Base-by-base conservation (phyloP, 2,113 vertebrate genomes). In the Macaca fascicularis region DNA sequence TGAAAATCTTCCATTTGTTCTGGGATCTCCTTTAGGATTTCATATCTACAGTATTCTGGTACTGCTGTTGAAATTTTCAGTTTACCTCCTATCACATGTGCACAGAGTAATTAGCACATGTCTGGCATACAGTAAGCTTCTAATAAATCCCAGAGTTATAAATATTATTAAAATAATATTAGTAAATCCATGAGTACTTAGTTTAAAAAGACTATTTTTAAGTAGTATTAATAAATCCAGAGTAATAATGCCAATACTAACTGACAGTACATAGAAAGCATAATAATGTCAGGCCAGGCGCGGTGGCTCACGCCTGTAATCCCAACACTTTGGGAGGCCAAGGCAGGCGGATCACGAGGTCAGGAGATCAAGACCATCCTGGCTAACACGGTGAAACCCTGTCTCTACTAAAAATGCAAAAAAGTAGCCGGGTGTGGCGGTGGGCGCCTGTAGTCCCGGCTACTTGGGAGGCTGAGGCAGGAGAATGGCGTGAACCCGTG, bases 391-490 rank as follows among this genome's bases (percentile, higher is more conserved):
- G 48, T 50, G 13, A 50, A 50, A 14, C 48, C 48, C 48, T 13
- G 0, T 50, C 48, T 50, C 48, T 50, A 50, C 48, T 50, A 50
- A 50, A 50, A 50, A 50, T 14, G 48, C 3, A 50, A 50, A 50
- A 50, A 4, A 14, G 14, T 14, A 50, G 48, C 48, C 3, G 0
- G 3, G 48, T 1, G 0, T 50, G 48, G 12, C 4, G 12, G 48
- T 50, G 48, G 13, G 48, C 3, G 48, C 13, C 48, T 50, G 48
- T 50, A 50, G 48, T 50, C 48, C 48, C 48, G 14, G 48, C 48
- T 50, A 50, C 48, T 50, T 50, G 48, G 48, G 48, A 50, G 48
- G 48, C 48, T 50, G 48, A 50, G 0, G 48, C 48, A 50, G 48
- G 48, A 50, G 48, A 50, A 50, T 50, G 48, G 48, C 48, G 13